A percentile compares a stretch with the other conserved stretches of the same genome.
Evolutionary conservation across 1,140 invertebrate genomes (phyloP).

Genomic region (Drosophila sechellia): DNA sequence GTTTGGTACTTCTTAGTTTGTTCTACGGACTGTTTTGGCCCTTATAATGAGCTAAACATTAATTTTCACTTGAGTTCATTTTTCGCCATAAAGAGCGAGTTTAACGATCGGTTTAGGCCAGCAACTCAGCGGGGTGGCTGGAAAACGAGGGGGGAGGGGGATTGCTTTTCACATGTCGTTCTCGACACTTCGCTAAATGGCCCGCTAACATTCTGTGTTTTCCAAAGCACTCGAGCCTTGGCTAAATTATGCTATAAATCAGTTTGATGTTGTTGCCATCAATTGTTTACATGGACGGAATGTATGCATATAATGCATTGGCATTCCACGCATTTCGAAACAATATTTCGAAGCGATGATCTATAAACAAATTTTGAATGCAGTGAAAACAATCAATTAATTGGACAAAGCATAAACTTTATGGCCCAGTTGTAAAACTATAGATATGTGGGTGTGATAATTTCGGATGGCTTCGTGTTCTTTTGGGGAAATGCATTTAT

Average conservation of each 20-base stretch:
- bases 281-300: constrained; percentile 31
- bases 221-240: constrained; percentile 41
- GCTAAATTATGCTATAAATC: constrained; percentile 73
- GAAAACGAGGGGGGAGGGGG: not conserved
- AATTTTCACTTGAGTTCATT: constrained; percentile 45
- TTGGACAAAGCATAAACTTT: constrained; percentile 61
- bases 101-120: constrained; percentile 55
- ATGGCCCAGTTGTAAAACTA: constrained; percentile 28
- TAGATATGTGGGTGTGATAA: constrained; percentile 17
- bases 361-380: constrained; percentile 52
- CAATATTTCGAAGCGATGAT: constrained; percentile 21
- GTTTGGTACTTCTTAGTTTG: constrained; percentile 32
- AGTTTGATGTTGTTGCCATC: constrained; percentile 59
- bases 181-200: constrained; percentile 67
- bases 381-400: constrained; percentile 48
- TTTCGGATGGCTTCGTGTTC: constrained; percentile 10
- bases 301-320: constrained; percentile 52
- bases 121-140: not conserved
- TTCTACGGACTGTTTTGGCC: constrained; percentile 54
- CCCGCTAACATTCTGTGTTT: constrained; percentile 45
- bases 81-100: constrained; percentile 59
- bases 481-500: not conserved
- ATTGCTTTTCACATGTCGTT: constrained; percentile 34
- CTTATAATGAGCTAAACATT: constrained; percentile 54
- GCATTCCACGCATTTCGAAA: constrained; percentile 48